A percentile compares a stretch with the other conserved stretches of the same genome.
These are phyloP conservation scores for Scolopax rusticola DNA, from an alignment of 2,797 vertebrate genomes.

Conservation along the genomic window DNA sequence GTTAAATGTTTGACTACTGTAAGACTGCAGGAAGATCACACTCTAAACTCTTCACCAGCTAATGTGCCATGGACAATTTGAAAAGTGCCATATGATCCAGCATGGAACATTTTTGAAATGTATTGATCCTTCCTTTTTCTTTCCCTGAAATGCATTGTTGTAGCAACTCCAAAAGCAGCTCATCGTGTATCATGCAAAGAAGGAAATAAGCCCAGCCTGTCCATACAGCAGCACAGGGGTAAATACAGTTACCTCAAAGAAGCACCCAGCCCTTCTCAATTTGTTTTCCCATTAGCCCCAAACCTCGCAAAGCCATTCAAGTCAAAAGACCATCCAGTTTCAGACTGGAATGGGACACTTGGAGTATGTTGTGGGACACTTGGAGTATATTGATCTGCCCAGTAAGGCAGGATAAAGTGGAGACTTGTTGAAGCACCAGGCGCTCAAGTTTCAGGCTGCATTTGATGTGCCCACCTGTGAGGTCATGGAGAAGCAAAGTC, in stretches of 20 bases:
- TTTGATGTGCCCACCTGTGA: not conserved
- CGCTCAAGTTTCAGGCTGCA: not conserved
- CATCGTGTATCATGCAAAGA: not conserved
- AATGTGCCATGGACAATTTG: fast-evolving
- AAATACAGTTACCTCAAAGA: not conserved
- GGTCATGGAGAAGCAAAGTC: not conserved
- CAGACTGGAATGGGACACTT: not conserved
- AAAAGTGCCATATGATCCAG: not conserved
- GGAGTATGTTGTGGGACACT: not conserved
- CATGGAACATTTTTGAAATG: not conserved
- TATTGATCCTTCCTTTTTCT: not conserved
- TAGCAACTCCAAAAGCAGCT: not conserved
- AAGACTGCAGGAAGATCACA: not conserved
- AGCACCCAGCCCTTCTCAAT: not conserved
- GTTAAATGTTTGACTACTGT: not conserved
- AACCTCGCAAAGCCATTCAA: not conserved
- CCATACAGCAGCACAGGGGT: not conserved
- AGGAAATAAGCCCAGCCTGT: not conserved
- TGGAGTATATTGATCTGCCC: not conserved
- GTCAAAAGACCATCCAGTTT: not conserved
- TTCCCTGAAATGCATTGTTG: not conserved
- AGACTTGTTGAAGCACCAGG: not conserved
- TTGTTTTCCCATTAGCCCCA: not conserved
- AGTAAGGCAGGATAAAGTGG: not conserved
- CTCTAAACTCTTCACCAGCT: not conserved